Percentiles rank a stretch among this genome's conserved stretches.
phyloP scores from a whole-genome alignment of 2,113 vertebrate species.

The Martes martes region DNA sequence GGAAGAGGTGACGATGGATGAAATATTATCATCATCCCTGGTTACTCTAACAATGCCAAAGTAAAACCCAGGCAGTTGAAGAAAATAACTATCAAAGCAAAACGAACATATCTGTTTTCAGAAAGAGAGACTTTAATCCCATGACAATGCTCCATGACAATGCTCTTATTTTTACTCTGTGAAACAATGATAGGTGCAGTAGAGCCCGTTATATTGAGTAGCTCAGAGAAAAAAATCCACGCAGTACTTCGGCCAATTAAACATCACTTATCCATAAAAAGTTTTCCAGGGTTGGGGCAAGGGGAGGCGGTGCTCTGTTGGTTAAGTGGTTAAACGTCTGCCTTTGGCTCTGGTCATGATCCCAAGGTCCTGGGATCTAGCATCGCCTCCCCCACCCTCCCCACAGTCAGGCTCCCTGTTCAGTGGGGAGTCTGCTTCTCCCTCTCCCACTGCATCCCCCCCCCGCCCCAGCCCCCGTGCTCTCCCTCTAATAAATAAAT shows the following conservation, averaged over 20 bases:
- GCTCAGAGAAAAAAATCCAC: not conserved
- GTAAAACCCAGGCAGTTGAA: not conserved
- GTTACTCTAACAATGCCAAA: not conserved
- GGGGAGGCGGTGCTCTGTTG: not conserved
- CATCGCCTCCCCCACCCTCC: not conserved
- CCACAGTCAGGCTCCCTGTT: not conserved
- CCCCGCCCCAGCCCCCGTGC: too few species aligned
- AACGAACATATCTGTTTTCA: not conserved
- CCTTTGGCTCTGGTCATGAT: not conserved
- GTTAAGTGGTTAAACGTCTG: not conserved
- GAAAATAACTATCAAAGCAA: conserved; percentile 19
- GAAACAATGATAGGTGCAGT: not conserved
- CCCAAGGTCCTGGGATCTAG: not conserved
- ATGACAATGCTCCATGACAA: conserved; percentile 20
- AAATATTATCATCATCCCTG: not conserved
- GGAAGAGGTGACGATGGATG: not conserved
- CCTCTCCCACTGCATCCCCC: not conserved
- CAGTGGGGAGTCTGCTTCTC: not conserved
- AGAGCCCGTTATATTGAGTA: not conserved
- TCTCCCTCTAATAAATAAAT: not conserved
- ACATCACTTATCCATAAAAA: not conserved
- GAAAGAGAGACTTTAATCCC: conserved; percentile 1
- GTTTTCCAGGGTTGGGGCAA: not conserved
- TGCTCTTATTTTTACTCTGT: conserved; percentile 38
- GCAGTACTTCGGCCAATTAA: not conserved